Evolutionary conservation across 2,888 invertebrate genomes (phyloP).

Genomic region (Euproctis similis): DNA sequence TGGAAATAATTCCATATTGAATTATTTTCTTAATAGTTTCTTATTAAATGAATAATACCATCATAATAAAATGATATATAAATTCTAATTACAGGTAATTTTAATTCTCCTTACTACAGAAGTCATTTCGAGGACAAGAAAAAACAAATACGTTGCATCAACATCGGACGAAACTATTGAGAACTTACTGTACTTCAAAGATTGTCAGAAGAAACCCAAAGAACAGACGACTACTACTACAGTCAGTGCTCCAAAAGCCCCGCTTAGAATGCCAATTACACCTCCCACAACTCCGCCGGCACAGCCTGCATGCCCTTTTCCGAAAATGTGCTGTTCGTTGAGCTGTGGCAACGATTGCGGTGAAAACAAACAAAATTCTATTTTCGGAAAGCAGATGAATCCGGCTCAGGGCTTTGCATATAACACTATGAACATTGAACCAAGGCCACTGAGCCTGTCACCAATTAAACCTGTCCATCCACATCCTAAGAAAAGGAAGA

Average conservation of each 20-base stretch:
- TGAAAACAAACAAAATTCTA: conserved; percentile 6
- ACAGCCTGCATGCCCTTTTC: conserved; percentile 34
- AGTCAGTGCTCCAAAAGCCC: neutral
- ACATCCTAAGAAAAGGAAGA: conserved; percentile 33
- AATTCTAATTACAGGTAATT: conserved; percentile 38
- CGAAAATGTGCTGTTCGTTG: conserved; percentile 57
- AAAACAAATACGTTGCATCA: conserved; percentile 21
- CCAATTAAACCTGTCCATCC: conserved; percentile 15
- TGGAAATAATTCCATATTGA: too few species aligned
- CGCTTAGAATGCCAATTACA: neutral
- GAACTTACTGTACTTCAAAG: conserved; percentile 57
- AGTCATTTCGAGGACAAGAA: conserved; percentile 22
- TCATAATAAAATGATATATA: too few species aligned
- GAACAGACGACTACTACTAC: conserved; percentile 6
- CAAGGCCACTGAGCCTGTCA: conserved; percentile 3
- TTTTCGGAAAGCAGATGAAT: conserved; percentile 23
- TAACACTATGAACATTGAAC: neutral
- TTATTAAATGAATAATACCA: too few species aligned
- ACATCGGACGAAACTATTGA: conserved; percentile 60
- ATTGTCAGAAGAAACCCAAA: conserved; percentile 39
- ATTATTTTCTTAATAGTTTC: too few species aligned
- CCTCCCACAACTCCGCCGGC: conserved; percentile 3
- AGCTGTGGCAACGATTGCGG: conserved; percentile 51
- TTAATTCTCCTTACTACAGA: conserved; percentile 33
- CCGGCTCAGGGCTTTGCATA: conserved; percentile 8